Percentiles rank a stretch among this genome's conserved stretches.
Evolutionary conservation across 2,888 invertebrate genomes (phyloP).

Genomic region (Cybosia mesomella): DNA sequence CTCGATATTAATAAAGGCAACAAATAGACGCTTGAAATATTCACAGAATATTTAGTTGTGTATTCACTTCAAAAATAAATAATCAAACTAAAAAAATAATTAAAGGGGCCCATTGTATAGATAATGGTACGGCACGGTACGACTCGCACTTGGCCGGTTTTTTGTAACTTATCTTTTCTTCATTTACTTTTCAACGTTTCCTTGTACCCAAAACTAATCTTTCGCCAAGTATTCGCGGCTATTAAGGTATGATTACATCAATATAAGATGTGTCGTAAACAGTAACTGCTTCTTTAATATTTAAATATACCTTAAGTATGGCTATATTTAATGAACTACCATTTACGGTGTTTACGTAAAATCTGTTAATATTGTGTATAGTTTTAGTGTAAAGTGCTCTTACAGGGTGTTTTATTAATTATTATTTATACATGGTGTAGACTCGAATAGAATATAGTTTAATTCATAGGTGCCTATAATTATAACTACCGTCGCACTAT

Average conservation of each 20-base stretch:
- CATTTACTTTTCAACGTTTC: slow-evolving; percentile 7
- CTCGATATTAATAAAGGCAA: no score
- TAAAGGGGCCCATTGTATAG: no score
- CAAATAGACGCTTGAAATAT: no score
- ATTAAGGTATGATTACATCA: slow-evolving; percentile 8
- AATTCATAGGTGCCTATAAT: no score
- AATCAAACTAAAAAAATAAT: no score
- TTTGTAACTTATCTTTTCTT: not conserved
- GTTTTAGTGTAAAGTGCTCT: not conserved
- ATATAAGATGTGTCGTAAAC: slow-evolving; percentile 12
- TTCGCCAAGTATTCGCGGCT: not conserved
- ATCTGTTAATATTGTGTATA: not conserved
- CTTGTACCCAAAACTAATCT: slow-evolving; percentile 1
- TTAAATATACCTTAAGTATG: slow-evolving; percentile 21
- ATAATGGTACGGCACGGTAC: no score
- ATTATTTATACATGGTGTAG: not conserved
- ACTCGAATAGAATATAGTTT: no score
- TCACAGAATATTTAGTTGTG: no score
- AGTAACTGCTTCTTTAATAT: slow-evolving; percentile 16
- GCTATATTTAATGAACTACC: slow-evolving; percentile 27
- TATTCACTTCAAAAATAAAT: no score
- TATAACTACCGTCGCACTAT: no score
- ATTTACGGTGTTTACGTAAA: slow-evolving; percentile 9
- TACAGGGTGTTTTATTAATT: not conserved
- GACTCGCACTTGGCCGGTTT: no score